Percentiles rank a stretch among this genome's conserved stretches.
Evolutionary conservation across 2,113 vertebrate species (phyloP).

Genomic region (Semnornis frantzii): DNA sequence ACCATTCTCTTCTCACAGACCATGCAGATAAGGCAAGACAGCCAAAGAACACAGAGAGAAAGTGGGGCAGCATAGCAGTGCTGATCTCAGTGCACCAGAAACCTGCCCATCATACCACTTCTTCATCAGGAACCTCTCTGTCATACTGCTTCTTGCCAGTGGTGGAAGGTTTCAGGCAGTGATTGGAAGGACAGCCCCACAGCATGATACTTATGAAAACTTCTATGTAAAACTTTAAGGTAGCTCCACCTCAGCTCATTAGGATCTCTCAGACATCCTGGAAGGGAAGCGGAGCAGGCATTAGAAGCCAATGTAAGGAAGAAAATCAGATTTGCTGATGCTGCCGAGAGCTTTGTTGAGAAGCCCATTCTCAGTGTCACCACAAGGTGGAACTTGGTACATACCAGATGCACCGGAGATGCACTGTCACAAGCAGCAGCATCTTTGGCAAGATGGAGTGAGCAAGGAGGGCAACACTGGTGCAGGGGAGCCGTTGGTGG

Average conservation of each 20-base stretch:
- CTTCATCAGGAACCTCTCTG: neutral
- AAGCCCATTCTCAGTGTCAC: conserved; percentile 36
- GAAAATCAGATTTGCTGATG: neutral
- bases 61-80: neutral
- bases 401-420: neutral
- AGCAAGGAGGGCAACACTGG: neutral
- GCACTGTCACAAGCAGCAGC: neutral
- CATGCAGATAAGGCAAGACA: neutral
- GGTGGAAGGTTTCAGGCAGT: neutral
- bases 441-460: neutral
- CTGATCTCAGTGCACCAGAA: neutral
- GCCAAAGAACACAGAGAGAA: neutral
- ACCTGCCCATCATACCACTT: accelerated
- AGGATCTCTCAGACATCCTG: neutral
- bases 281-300: neutral
- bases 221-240: neutral
- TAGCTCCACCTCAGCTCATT: neutral
- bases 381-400: conserved; percentile 73
- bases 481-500: neutral
- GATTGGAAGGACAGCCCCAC: neutral
- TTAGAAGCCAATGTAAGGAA: neutral
- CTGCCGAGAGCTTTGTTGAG: neutral
- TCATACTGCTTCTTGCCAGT: neutral
- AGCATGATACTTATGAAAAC: neutral
- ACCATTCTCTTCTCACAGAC: neutral